These are phyloP conservation scores for Eleginops maclovinus DNA, from an alignment of 2,113 vertebrate genomes.

Conservation along the genomic window DNA sequence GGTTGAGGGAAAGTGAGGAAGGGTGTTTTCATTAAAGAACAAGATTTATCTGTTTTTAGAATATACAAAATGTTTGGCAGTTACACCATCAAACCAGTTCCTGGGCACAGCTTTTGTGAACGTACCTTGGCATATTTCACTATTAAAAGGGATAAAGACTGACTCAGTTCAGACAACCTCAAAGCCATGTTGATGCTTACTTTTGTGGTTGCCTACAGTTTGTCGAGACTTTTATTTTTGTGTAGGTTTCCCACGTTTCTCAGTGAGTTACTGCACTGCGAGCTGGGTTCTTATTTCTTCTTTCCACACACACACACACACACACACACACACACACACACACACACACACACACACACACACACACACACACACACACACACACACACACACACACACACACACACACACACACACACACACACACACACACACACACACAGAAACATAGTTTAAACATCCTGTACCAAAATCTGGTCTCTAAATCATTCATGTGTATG, in stretches of 20 bases:
- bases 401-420: too few species aligned
- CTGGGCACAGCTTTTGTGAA: constrained; percentile 14
- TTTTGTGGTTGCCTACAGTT: not conserved
- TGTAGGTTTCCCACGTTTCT: not conserved
- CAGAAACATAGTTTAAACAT: constrained; percentile 1
- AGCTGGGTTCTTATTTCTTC: constrained; percentile 5
- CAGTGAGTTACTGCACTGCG: constrained; percentile 1
- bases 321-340: too few species aligned
- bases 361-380: too few species aligned
- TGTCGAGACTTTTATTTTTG: not conserved
- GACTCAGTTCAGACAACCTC: constrained; percentile 3
- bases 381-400: too few species aligned
- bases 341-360: too few species aligned
- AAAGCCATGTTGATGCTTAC: not conserved
- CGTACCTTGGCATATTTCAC: not conserved
- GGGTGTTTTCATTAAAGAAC: constrained; percentile 40
- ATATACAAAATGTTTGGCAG: constrained; percentile 36
- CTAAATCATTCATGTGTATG: constrained; percentile 61
- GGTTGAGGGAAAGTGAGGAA: constrained; percentile 13
- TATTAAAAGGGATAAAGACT: not conserved
- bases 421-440: not conserved
- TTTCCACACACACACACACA: too few species aligned
- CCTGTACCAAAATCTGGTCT: constrained; percentile 8
- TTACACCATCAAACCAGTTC: constrained; percentile 11
- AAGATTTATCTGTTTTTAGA: constrained; percentile 48